Percentiles rank a stretch among this genome's conserved stretches.
phyloP scores from a whole-genome alignment of 53 echinoderm and acorn worm genomes.

The Stichopus horrens region DNA sequence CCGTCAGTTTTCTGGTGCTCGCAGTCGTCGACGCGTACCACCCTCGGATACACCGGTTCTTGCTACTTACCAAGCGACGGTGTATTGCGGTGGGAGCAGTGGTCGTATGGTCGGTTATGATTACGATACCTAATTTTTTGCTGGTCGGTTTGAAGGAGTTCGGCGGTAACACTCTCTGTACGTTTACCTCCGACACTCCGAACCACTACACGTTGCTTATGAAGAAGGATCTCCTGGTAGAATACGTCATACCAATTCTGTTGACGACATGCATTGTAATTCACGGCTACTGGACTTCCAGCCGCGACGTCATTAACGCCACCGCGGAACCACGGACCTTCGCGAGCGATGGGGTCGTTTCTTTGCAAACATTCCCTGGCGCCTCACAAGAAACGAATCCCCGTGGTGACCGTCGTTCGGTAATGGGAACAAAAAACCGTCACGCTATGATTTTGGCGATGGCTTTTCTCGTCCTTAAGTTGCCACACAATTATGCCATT shows the following conservation, averaged over 20 bases:
- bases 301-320: neutral
- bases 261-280: neutral
- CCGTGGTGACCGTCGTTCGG: neutral
- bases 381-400: neutral
- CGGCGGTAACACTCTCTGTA: neutral
- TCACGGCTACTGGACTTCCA: neutral
- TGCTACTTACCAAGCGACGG: neutral
- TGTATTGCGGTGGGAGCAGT: neutral
- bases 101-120: neutral
- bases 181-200: neutral
- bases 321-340: too few species aligned
- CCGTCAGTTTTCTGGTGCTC: neutral
- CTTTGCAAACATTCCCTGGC: too few species aligned
- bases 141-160: conserved; percentile 22
- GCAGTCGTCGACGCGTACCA: neutral
- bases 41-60: neutral
- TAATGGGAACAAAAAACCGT: neutral
- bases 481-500: neutral
- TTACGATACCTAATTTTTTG: conserved; percentile 12
- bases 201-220: neutral
- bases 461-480: conserved; percentile 9
- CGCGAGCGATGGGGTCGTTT: too few species aligned
- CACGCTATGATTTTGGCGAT: neutral
- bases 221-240: conserved; percentile 6
- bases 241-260: conserved; percentile 8